These are phyloP conservation scores for Pandemis heparana DNA, from an alignment of 2,888 invertebrate genomes.

Conservation along the genomic window DNA sequence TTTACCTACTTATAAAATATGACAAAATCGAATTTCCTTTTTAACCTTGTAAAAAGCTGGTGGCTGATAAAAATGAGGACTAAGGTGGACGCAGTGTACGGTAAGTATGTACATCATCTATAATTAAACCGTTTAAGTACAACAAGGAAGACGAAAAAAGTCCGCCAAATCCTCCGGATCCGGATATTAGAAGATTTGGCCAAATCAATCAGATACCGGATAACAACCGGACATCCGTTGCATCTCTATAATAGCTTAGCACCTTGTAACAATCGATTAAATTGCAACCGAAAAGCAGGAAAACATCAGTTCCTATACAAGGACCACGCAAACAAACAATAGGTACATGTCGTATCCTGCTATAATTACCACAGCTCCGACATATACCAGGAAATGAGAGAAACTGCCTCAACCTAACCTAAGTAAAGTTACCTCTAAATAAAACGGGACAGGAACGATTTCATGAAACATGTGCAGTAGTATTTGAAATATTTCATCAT, in stretches of 20 bases:
- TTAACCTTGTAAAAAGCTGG: too few relatives aligned
- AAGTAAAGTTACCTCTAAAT: neutral
- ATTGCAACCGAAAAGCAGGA: constrained; percentile 4
- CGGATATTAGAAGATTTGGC: neutral
- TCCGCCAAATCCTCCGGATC: neutral
- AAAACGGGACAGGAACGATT: neutral
- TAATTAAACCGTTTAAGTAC: too few relatives aligned
- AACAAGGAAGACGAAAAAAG: too few relatives aligned
- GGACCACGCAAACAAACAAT: constrained; percentile 13
- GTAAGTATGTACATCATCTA: too few relatives aligned
- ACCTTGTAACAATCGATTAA: neutral
- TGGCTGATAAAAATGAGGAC: too few relatives aligned
- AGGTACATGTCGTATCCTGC: constrained; percentile 4
- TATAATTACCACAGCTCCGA: constrained; percentile 13
- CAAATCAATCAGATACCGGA: neutral
- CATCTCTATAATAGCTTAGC: neutral
- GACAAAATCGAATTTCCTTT: too few relatives aligned
- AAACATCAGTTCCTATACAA: neutral
- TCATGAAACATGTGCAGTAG: neutral
- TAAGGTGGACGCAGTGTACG: too few relatives aligned
- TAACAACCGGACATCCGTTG: neutral
- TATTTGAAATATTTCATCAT: too few relatives aligned
- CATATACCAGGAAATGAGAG: constrained; percentile 2
- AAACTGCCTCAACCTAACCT: neutral
- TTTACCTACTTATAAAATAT: too few relatives aligned